Conservation (phyloP, 2,888 invertebrate species). For the Xestobium rufovillosum region DNA sequence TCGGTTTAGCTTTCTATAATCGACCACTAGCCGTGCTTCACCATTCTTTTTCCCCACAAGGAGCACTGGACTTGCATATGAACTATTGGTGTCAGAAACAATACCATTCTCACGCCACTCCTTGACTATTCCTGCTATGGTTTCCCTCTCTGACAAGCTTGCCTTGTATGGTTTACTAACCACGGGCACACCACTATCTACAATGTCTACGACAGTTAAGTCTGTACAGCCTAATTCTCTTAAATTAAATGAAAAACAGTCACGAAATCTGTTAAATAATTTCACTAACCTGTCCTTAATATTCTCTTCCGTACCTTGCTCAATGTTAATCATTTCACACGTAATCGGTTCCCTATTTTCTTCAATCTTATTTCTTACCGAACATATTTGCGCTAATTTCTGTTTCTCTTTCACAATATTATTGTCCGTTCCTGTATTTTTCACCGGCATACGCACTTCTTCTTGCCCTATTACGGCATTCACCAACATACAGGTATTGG, state of each 20-base stretch:
- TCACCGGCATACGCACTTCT: too few relatives aligned
- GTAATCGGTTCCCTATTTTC: too few relatives aligned
- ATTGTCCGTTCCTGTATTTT: too few relatives aligned
- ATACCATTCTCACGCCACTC: conserved; percentile 17
- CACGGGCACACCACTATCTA: conserved; percentile 14
- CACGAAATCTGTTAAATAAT: conserved; percentile 11
- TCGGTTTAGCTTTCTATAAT: conserved; percentile 18
- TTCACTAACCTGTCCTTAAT: conserved; percentile 6
- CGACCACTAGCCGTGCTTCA: conserved; percentile 20
- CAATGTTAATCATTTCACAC: too few relatives aligned
- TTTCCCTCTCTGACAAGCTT: conserved; percentile 12
- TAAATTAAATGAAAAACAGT: conserved; percentile 14
- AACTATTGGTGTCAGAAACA: conserved; percentile 17
- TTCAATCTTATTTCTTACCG: too few relatives aligned
- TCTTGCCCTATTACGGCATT: too few relatives aligned
- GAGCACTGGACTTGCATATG: conserved; percentile 19
- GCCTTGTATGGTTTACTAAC: conserved; percentile 13
- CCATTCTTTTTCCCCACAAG: conserved; percentile 17
- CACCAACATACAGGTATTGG: too few relatives aligned
- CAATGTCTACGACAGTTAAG: conserved; percentile 11
- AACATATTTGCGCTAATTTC: too few relatives aligned
- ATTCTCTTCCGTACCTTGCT: neutral
- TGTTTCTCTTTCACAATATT: too few relatives aligned
- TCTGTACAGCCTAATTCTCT: conserved; percentile 16
- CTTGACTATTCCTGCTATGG: conserved; percentile 13